These are phyloP conservation scores for Nipponacmea schrenckii DNA, from an alignment of 2,888 invertebrate genomes.

Conservation along the genomic window DNA sequence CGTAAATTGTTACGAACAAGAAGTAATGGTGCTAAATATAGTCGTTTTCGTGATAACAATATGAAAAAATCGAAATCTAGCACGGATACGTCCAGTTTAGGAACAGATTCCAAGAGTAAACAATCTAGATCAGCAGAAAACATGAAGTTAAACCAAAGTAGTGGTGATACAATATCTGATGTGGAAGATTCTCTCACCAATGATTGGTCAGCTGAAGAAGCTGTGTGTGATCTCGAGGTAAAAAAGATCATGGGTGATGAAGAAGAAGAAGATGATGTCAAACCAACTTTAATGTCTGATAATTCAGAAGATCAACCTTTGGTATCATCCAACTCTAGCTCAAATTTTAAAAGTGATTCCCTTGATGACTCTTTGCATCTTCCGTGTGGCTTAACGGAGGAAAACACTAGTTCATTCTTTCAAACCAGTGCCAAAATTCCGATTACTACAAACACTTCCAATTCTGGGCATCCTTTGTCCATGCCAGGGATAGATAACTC, in stretches of 20 bases:
- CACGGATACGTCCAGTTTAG: conserved; percentile 23
- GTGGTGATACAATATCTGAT: conserved; percentile 44
- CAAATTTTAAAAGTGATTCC: conserved; percentile 27
- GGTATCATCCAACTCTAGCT: conserved; percentile 22
- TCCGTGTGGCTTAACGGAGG: conserved; percentile 10
- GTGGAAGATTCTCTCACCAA: conserved; percentile 48
- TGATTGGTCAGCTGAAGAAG: conserved; percentile 60
- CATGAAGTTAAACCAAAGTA: conserved; percentile 21
- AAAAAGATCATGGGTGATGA: conserved; percentile 55
- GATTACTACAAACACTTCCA: conserved; percentile 1
- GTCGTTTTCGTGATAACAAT: conserved; percentile 40
- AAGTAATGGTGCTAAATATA: conserved; percentile 44
- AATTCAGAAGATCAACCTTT: conserved; percentile 33
- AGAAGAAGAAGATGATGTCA: conserved; percentile 45
- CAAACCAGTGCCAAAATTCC: conserved; percentile 12
- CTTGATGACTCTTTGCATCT: conserved; percentile 18
- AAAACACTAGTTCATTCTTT: conserved; percentile 10
- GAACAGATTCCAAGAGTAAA: conserved; percentile 19
- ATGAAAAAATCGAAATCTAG: conserved; percentile 21
- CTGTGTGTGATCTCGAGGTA: conserved; percentile 59
- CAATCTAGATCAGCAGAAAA: conserved; percentile 12
- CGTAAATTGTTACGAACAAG: conserved; percentile 35
- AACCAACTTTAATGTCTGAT: conserved; percentile 31
- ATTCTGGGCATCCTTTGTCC: neutral
- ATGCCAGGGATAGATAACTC: conserved; percentile 41